Evolutionary conservation across 2,888 invertebrate genomes (phyloP), one percentile per base, ranked within the genome.

Genomic region (Mesorhabditis belari): DNA sequence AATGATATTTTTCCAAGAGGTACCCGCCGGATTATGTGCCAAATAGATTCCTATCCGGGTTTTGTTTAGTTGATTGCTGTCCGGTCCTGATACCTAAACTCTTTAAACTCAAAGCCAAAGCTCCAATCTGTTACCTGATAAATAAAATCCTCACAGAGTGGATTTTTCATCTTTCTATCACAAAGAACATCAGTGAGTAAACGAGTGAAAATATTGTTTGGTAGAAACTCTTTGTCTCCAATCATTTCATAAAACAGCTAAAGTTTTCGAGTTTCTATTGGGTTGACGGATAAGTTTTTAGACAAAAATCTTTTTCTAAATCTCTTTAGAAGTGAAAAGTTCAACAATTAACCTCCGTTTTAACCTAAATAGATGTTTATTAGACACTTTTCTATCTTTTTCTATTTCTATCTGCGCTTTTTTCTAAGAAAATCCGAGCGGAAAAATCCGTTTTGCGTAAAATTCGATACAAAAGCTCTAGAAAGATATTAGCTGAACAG

Each of bases 1-100:
- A 6, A 77, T 53, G 62, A 77, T 67, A 57, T 77, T 77, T 19
- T 69, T 29, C 21, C 67, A 63, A 9, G 69, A 71, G 0, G 77
- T 77, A 24, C 77, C 77, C 2, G 77, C 77, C 6, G 77, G 77
- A 57, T 75, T 78, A 55, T 77, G 77, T 19, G 77, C 76, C 28
- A 77, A 54, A 50, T 78, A 77, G 19, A 77, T 76, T 19, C 74
- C 74, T 19, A 77, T 76, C 35, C 77, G 61, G 2, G 76, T 74
- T 76, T 77, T 71, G 62, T 77, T 77, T 57, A 77, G 68, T 59
- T 77, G 77, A 51, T 75, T 74, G 24, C 73, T 74, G 58, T 77
- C 76, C 3, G 77, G 77, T n/a, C 77, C 77, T 23, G 71, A 71
- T 6, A 77, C 75, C 3, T 70, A 64, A 26, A 74, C n/a, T 9